These are phyloP conservation scores for Xylophagus ater DNA, from an alignment of 2,888 invertebrate species.

Conservation along the genomic window DNA sequence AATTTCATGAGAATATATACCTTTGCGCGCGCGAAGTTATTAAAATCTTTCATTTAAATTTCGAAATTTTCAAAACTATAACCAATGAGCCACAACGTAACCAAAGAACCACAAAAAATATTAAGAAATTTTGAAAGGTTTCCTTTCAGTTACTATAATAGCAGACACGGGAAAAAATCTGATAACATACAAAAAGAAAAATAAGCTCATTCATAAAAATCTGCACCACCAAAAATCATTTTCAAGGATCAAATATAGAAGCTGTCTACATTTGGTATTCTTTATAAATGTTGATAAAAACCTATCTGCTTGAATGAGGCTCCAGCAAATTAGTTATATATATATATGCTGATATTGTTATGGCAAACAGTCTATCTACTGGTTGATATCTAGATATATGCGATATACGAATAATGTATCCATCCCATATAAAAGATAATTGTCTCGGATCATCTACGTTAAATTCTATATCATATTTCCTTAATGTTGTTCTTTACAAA, in stretches of 20 bases:
- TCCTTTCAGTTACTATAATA: not conserved
- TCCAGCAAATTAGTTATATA: no score
- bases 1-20: slow-evolving; percentile 12
- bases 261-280: not conserved
- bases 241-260: not conserved
- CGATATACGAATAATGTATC: not conserved
- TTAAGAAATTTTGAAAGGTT: no score
- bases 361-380: not conserved
- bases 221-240: not conserved
- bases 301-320: no score
- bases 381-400: not conserved
- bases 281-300: no score
- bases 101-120: not conserved
- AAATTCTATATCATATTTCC: no score
- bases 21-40: slow-evolving; percentile 1
- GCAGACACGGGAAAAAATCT: not conserved
- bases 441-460: slow-evolving; percentile 1
- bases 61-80: slow-evolving; percentile 4
- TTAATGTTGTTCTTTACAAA: no score
- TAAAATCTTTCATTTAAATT: slow-evolving; percentile 8
- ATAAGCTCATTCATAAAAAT: slow-evolving; percentile 1
- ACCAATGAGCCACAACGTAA: not conserved
- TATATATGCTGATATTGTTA: not conserved
- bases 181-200: not conserved
- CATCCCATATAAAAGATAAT: not conserved